Conservation (phyloP, 2,888 invertebrate genomes). For the Oxystoma pomonae region DNA sequence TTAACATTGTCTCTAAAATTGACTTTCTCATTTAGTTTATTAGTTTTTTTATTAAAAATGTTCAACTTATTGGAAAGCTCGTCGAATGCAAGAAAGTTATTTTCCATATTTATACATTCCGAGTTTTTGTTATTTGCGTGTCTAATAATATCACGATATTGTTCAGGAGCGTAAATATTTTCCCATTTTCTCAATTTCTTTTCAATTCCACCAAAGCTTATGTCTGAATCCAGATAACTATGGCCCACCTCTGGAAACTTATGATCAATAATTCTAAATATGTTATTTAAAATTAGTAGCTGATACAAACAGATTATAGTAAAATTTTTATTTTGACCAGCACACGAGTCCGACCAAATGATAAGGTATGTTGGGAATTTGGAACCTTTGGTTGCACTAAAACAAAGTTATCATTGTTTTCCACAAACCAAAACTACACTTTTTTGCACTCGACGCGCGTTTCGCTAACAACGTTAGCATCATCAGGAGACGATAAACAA, state of each 20-base stretch:
- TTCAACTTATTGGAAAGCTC: not conserved
- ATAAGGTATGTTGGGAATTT: no score
- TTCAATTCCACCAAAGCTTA: conserved; percentile 28
- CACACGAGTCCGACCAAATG: conserved; percentile 15
- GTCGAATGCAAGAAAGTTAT: not conserved
- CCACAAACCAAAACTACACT: no score
- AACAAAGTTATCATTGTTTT: no score
- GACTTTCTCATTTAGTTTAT: conserved; percentile 5
- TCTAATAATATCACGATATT: not conserved
- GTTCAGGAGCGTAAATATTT: conserved; percentile 9
- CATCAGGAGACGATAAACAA: no score
- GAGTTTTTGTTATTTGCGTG: not conserved
- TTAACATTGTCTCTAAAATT: conserved; percentile 6
- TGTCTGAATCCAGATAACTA: conserved; percentile 35
- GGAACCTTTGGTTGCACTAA: no score
- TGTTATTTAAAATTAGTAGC: conserved; percentile 6
- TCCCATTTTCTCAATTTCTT: conserved; percentile 33
- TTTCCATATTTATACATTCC: not conserved
- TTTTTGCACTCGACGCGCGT: no score
- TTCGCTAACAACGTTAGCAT: no score
- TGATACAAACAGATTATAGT: conserved; percentile 14
- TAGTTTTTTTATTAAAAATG: not conserved
- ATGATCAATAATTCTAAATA: conserved; percentile 12
- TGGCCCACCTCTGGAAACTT: conserved; percentile 20
- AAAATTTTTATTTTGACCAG: conserved; percentile 17